These are phyloP conservation scores for Knipowitschia caucasica DNA, from an alignment of 2,797 vertebrate species.

Conservation along the genomic window DNA sequence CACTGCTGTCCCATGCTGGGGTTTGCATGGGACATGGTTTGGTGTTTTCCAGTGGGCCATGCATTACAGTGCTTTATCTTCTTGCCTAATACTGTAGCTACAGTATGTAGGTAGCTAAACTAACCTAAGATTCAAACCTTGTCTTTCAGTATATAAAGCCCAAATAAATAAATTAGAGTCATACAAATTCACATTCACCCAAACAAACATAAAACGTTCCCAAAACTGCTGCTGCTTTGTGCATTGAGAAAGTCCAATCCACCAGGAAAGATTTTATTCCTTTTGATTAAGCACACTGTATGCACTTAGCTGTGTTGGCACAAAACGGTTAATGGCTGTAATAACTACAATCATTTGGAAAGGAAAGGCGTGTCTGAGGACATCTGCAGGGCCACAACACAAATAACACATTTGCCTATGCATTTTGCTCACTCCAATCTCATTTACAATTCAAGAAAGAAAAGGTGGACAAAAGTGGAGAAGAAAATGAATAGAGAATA, in stretches of 20 bases:
- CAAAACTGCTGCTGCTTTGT: constrained; percentile 18
- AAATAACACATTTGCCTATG: constrained; percentile 18
- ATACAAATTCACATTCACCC: constrained; percentile 2
- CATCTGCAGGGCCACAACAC: constrained; percentile 22
- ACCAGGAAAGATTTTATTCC: constrained; percentile 11
- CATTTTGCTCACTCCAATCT: constrained; percentile 33
- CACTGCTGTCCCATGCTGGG: too few species aligned
- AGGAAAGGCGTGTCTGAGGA: constrained; percentile 4
- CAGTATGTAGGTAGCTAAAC: too few species aligned
- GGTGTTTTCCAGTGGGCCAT: too few species aligned
- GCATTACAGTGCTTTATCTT: too few species aligned
- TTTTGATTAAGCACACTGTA: constrained; percentile 10
- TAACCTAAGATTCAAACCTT: too few species aligned
- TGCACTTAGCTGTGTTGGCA: constrained; percentile 1
- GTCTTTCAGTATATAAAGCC: too few species aligned
- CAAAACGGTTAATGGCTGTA: constrained; percentile 24
- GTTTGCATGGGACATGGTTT: too few species aligned
- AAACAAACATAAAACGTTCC: constrained; percentile 17
- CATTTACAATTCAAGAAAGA: constrained; percentile 33
- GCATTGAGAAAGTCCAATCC: constrained; percentile 16
- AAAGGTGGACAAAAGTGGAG: background rate
- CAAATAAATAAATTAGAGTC: constrained; percentile 6
- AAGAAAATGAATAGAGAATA: constrained; percentile 20
- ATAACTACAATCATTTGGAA: constrained; percentile 27
- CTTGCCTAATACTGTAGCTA: too few species aligned